phyloP scores from a whole-genome alignment of 2,797 vertebrate genomes.

The Alectoris magna region DNA sequence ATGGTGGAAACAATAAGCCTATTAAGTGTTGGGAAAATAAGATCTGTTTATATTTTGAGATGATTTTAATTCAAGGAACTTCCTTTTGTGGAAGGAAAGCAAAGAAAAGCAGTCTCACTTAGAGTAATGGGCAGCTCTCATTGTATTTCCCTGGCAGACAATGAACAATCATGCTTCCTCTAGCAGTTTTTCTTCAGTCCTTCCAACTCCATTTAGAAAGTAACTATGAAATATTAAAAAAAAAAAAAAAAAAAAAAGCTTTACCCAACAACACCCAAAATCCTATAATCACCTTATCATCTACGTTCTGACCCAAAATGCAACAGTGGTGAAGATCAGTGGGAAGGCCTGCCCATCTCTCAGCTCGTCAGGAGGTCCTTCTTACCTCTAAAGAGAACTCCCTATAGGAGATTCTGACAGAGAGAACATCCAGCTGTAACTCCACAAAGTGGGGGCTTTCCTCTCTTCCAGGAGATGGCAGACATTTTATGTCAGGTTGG shows the following conservation, averaged over 20 bases:
- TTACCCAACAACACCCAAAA: neutral
- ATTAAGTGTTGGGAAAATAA: constrained; percentile 59
- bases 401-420: accelerated
- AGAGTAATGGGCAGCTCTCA: neutral
- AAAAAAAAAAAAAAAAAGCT: neutral
- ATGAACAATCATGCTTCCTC: neutral
- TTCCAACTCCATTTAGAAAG: neutral
- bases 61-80: constrained; percentile 20
- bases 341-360: too few species aligned
- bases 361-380: too few species aligned
- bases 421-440: neutral
- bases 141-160: neutral
- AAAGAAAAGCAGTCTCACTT: neutral
- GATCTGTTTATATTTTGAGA: constrained; percentile 26
- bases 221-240: neutral
- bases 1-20: constrained; percentile 68
- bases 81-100: neutral
- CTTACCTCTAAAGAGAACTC: neutral
- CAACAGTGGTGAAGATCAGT: too few species aligned
- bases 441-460: neutral
- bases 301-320: accelerated
- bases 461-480: accelerated
- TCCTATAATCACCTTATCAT: accelerated
- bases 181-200: neutral
- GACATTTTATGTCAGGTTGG: neutral